Percentiles rank a stretch among this genome's conserved stretches.
These are phyloP conservation scores for Dysidea cf. avara DNA, from an alignment of 37 sponge, comb jelly and placozoan genomes.

Conservation along the genomic window DNA sequence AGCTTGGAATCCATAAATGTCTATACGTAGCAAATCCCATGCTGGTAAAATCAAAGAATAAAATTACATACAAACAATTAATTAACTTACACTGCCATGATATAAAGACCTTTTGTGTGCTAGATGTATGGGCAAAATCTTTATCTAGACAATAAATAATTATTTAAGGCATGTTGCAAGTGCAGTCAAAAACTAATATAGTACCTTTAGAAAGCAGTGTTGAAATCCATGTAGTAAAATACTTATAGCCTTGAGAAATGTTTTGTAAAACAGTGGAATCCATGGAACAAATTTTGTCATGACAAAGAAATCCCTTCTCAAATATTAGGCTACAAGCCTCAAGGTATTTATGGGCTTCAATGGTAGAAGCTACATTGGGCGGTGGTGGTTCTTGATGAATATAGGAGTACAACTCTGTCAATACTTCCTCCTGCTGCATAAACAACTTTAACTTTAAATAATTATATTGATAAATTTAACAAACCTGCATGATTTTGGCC, in stretches of 20 bases:
- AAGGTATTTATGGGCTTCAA: not conserved
- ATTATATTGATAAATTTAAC: not conserved
- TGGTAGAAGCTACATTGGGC: not conserved
- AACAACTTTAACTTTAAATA: not conserved
- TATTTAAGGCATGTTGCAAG: not conserved
- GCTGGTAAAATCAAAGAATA: too few species aligned
- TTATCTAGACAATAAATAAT: not conserved
- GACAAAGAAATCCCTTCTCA: slow-evolving; percentile 25
- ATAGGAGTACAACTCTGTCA: slow-evolving; percentile 24
- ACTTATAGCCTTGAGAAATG: slow-evolving; percentile 27
- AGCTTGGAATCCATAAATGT: not conserved
- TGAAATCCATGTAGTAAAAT: slow-evolving; percentile 11
- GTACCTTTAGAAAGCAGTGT: not conserved
- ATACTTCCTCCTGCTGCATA: slow-evolving; percentile 33
- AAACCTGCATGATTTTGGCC: slow-evolving; percentile 17
- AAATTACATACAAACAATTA: too few species aligned
- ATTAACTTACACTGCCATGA: slow-evolving; percentile 44
- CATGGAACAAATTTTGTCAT: not conserved
- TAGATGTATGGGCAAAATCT: not conserved
- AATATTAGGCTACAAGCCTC: slow-evolving; percentile 25
- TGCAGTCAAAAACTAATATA: slow-evolving; percentile 6
- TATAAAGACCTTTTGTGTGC: slow-evolving; percentile 6
- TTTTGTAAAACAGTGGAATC: not conserved
- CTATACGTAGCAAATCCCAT: slow-evolving; percentile 16
- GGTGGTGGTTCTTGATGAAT: slow-evolving; percentile 3